Evolutionary conservation across 64 coral and sea anemone genomes (phyloP), one percentile per base, ranked within the genome.

Genomic region (Actinia equina): DNA sequence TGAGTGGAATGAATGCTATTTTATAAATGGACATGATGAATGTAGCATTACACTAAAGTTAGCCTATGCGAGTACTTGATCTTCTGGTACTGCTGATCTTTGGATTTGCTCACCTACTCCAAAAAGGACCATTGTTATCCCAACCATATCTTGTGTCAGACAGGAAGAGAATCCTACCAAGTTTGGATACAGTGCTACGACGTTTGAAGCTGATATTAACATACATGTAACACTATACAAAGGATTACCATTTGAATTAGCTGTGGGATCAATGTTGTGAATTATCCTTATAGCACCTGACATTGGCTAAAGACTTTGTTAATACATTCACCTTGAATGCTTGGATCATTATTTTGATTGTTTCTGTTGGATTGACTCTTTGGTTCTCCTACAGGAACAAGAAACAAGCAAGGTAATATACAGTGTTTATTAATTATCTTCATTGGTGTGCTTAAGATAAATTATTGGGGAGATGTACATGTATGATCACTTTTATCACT

Each of bases 361-460:
- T 81, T 81, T 81, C 78, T 81, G 78, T 81, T 81, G 78, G 78
- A 81, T 52, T 81, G 19, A 81, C 45, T 37, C 43, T 49, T 20
- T 52, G 49, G 78, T 81, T 81, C 44, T 81, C 18, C 78, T 81
- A 20, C 78, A 81, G 78, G 78, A 81, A 44, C 78, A 81, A 20
- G 49, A 4, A 49, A 46, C 49, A 81, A 74, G 5, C 7, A 74
- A 74, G 69, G 69, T 74, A 41, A 41, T 57, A 57, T 57, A 74
- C 12, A 41, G 3, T 26, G 23, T 9, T 8, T 10, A 71, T 25
- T 26, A 10, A 71, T 71, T 26, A 18, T 18, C 16, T 16, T 14
- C 14, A 7, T 63, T 37, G 30, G 30, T 37, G 30, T 37, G 30
- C 30, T 37, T 37, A 37, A 37, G 30, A 37, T 37, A 37, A 37